Percentiles rank a stretch among this genome's conserved stretches.
phyloP scores from a whole-genome alignment of 2,888 invertebrate species.

The Timandra comae region DNA sequence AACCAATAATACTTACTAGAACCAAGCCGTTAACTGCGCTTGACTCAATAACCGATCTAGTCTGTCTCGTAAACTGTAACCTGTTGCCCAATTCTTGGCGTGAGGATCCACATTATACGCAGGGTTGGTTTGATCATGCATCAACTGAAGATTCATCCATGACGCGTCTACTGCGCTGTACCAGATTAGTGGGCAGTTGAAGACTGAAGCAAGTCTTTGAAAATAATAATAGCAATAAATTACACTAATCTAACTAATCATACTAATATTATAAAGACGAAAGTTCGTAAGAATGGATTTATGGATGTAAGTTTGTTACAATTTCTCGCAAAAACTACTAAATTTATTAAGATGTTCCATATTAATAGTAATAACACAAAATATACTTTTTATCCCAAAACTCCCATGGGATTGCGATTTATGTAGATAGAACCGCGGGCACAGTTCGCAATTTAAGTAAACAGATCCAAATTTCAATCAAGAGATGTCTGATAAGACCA shows the following conservation, averaged over 20 bases:
- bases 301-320: too few species aligned
- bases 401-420: too few species aligned
- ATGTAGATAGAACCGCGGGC: too few species aligned
- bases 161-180: constrained; percentile 36
- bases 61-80: constrained; percentile 26
- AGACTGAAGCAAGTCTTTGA: constrained; percentile 38
- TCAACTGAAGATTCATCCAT: constrained; percentile 36
- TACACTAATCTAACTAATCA: neutral
- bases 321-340: too few species aligned
- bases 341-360: too few species aligned
- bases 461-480: too few species aligned
- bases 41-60: constrained; percentile 32
- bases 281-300: too few species aligned
- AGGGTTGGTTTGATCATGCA: constrained; percentile 38
- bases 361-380: too few species aligned
- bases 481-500: too few species aligned
- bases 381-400: too few species aligned
- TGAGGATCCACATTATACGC: constrained; percentile 28
- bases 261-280: too few species aligned
- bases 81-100: constrained; percentile 14
- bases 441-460: neutral
- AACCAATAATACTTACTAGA: constrained; percentile 32
- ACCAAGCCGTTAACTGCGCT: constrained; percentile 30
- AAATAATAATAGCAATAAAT: neutral
- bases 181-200: constrained; percentile 47